These are phyloP conservation scores for Anaspis maculata DNA, from an alignment of 2,888 invertebrate genomes.

Conservation along the genomic window DNA sequence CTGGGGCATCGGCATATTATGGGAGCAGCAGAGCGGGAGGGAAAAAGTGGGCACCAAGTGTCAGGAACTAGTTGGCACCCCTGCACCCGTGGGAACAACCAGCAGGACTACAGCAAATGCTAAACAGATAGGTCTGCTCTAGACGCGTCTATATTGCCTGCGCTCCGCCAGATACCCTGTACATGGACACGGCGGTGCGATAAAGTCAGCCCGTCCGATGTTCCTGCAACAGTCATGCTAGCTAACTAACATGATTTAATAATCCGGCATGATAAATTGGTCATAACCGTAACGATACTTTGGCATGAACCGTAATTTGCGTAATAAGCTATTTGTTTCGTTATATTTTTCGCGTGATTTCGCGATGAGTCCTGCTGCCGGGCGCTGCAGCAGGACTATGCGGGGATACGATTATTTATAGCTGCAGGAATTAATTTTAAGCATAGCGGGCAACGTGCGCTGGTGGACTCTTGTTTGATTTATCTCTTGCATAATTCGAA, in stretches of 20 bases:
- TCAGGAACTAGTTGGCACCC: slow-evolving; percentile 33
- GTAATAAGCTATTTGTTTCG: slow-evolving; percentile 16
- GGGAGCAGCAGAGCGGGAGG: too few species aligned
- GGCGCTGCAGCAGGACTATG: too few species aligned
- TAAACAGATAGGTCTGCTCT: slow-evolving; percentile 18
- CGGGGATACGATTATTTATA: too few species aligned
- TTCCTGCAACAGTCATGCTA: slow-evolving; percentile 22
- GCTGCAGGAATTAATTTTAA: too few species aligned
- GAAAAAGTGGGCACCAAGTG: too few species aligned
- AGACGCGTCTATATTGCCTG: slow-evolving; percentile 6
- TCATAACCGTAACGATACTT: slow-evolving; percentile 20
- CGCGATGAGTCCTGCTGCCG: too few species aligned
- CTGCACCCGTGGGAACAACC: slow-evolving; percentile 27
- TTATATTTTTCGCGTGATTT: too few species aligned
- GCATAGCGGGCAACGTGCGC: too few species aligned
- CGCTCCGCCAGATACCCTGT: slow-evolving; percentile 1
- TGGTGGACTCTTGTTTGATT: too few species aligned
- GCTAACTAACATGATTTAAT: slow-evolving; percentile 25
- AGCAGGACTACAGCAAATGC: slow-evolving; percentile 18
- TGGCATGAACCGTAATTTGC: slow-evolving; percentile 21
- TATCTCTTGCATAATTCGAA: too few species aligned
- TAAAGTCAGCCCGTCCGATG: slow-evolving; percentile 16
- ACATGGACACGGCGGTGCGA: slow-evolving; percentile 11
- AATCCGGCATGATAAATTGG: slow-evolving; percentile 22
- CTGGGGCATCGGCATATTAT: too few species aligned